Evolutionary conservation across 2,888 invertebrate species (phyloP), one percentile per base, ranked within the genome.

Genomic region (Archips xylosteana): DNA sequence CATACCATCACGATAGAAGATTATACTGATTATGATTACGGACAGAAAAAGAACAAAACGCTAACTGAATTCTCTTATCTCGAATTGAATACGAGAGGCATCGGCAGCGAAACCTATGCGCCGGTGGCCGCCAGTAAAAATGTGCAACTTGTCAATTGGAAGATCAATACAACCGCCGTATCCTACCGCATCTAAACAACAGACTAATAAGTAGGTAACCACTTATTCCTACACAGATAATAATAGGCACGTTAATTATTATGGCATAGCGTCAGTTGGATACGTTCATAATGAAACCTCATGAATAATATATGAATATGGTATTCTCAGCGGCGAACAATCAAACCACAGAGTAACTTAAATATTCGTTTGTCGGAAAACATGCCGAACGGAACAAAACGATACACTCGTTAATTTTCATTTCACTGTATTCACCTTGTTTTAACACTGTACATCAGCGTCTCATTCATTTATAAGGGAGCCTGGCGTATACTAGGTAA

Each of bases 401-500:
- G 83, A 83, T 87, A 83, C 81, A 83, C 83, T 81, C 78, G 83
- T 86, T 89, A 85, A 85, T 85, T 87, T 85, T 83, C 81, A 83
- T 87, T 89, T 85, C 78, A 82, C 81, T 82, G 78, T 81, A 82
- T 83, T 80, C 78, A 79, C 80, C 80, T 83, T 84, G 84, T 85
- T 85, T 86, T 86, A 88, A 85, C 88, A 89, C 83, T 80, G 85
- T 87, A 87, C 87, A 87, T 85, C 84, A 82, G 83, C 77, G 79
- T 84, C 81, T 84, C 83, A 79, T 79, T 80, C 82, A 78, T 85
- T 89, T 87, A 87, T 86, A 87, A 87, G 82, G 82, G 84, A 85
- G 83, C 82, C 82, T 87, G 85, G 81, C 82, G 83, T 85, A 86
- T 80, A 84, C 87, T 89, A 85, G 84, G 83, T 92, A 92, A 92